Conservation (phyloP, 1,140 invertebrate genomes). For the Lysiphlebus fabarum region DNA sequence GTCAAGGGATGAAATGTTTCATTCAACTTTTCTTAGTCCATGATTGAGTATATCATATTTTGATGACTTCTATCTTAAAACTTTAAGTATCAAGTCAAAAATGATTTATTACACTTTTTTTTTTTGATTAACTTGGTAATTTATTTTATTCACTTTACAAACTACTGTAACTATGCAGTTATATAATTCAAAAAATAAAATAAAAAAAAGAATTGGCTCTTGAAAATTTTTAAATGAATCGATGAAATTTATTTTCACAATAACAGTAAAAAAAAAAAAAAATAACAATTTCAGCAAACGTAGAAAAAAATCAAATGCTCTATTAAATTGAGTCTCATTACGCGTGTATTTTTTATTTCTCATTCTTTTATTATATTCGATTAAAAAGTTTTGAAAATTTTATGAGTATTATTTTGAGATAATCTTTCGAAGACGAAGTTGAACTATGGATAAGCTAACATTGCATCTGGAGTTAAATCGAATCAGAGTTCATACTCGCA, state of each 20-base stretch:
- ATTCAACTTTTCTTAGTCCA: too few species aligned
- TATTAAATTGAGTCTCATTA: background rate
- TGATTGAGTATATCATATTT: too few species aligned
- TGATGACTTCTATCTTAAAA: too few species aligned
- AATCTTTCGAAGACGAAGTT: slow-evolving; percentile 16
- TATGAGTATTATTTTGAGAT: slow-evolving; percentile 19
- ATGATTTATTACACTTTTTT: too few species aligned
- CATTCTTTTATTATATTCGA: slow-evolving; percentile 9
- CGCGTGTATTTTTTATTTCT: background rate
- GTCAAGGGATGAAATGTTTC: too few species aligned
- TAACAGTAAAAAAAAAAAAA: background rate
- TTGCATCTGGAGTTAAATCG: slow-evolving; percentile 28
- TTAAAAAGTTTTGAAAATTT: slow-evolving; percentile 26
- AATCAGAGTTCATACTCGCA: slow-evolving; percentile 33
- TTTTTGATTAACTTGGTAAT: too few species aligned
- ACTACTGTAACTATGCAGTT: too few species aligned
- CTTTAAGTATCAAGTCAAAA: too few species aligned
- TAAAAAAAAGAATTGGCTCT: too few species aligned
- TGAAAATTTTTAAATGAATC: too few species aligned
- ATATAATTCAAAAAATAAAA: too few species aligned
- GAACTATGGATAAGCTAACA: slow-evolving; percentile 15
- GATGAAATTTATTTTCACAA: background rate
- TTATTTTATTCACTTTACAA: too few species aligned
- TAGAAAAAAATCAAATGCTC: background rate
- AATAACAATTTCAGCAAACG: background rate